Evolutionary conservation across 2,113 vertebrate genomes (phyloP), one percentile per base, ranked within the genome.

Genomic region (Calonectris borealis): DNA sequence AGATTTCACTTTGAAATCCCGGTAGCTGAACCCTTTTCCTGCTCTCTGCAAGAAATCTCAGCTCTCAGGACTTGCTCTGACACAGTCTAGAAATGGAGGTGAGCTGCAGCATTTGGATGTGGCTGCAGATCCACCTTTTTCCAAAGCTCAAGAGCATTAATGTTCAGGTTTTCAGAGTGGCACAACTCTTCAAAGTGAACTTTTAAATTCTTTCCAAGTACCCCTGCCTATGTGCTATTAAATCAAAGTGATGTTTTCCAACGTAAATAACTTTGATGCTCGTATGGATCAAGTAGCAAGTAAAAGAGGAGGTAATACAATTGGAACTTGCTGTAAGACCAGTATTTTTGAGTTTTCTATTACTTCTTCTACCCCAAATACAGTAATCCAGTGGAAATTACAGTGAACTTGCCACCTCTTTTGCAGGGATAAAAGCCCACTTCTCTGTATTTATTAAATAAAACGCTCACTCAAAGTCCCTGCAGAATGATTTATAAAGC

Each of bases 391-490:
- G 44, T 70, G 27, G 70, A 95, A 96, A 94, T 94, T 57, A 84
- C 20, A 77, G 70, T 83, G 86, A 83, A 66, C 49, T 85, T 86
- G 54, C n/a, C 61, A 86, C 22, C 27, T 65, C 38, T 66, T 95
- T 70, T 79, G 44, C 22, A 55, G 42, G 65, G 44, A 91, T 89
- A 93, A 95, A 94, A 94, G n/a, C 61, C 72, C 42, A 87, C 66
- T 95, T 96, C 94, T 83, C 83, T 22, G 62, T 38, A 76, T 25
- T 94, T 95, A 80, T 68, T 79, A 87, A 97, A 91, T 72, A 91
- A 93, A 94, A 95, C 1, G 2, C 20, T 93, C 76, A n/a, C 70
- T 57, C 73, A 22, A 69, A 73, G 70, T 73, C 38, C 32, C 75
- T 85, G 46, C 4, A 26, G 54, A 93, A 81, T 85, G 77, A 93